Evolutionary conservation across 2,797 vertebrate genomes (phyloP), one percentile per base, ranked within the genome.

Genomic region (Amazona finschi): DNA sequence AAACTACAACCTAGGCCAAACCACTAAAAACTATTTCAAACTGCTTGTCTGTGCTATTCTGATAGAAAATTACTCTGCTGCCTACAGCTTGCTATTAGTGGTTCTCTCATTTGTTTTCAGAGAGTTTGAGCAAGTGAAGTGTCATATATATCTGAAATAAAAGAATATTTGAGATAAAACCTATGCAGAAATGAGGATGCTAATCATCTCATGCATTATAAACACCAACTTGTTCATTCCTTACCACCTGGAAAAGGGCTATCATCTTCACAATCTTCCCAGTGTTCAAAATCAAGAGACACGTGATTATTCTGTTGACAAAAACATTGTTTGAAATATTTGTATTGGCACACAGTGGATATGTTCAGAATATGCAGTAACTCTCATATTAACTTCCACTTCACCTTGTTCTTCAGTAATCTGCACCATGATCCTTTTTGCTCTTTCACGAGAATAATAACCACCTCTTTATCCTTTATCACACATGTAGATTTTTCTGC

Each of bases 211-310:
- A 58, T 17, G 9, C 44, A 30, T 52, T 25, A 60, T 31, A 21
- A 80, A 72, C 16, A 38, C 8, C 6, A 8, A 73, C 5, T 55
- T 2, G 2, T 74, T 62, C 30, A 53, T 39, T 47, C 31, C 98
- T 97, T 94, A 98, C 98, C 97, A 52, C 43, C 46, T 53, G 72
- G 61, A 73, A 97, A 95, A n/a, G 71, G 92, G 31, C 27, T 67
- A 18, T 91, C 93, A 57, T 98, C 96, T 83, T 98, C 98, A 67
- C 75, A 61, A 25, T 97, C 98, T 75, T 98, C 96, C 96, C 97
- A 98, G 66, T 96, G 97, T 74, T 98, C 97, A 80, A 98, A 98
- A 88, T 98, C 98, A 41, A 98, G 96, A 55, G 97, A 96, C 80
- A 98, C 97, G 0, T 94, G 97, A 61, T 86, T 95, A 82, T 98